Evolutionary conservation across 2,888 invertebrate genomes (phyloP).

Genomic region (Balanococcus diminutus): DNA sequence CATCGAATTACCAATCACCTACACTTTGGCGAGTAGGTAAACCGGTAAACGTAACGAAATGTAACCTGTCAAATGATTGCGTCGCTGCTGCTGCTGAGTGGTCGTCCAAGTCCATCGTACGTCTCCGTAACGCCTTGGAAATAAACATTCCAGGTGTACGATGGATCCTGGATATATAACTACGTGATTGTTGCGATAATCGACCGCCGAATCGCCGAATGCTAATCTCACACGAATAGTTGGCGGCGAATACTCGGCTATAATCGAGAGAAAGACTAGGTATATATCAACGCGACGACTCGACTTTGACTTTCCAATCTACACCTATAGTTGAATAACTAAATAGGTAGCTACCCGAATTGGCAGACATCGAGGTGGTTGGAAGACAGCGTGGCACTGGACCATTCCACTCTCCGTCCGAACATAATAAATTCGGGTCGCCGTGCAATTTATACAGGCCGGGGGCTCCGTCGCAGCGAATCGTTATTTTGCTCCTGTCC

Average conservation of each 20-base stretch:
- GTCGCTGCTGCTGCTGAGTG: constrained; percentile 58
- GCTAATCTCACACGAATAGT: constrained; percentile 78
- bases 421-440: constrained; percentile 76
- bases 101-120: constrained; percentile 91
- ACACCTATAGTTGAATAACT: background rate
- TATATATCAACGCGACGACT: background rate
- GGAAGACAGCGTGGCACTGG: constrained; percentile 82
- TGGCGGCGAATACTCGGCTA: constrained; percentile 79
- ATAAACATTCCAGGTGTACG: constrained; percentile 81
- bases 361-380: constrained; percentile 85
- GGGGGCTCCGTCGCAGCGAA: constrained; percentile 75
- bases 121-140: constrained; percentile 75
- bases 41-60: constrained; percentile 32
- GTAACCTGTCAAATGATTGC: constrained; percentile 39
- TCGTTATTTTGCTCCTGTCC: constrained; percentile 77
- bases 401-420: constrained; percentile 81
- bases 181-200: constrained; percentile 74
- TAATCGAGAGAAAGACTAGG: constrained; percentile 38
- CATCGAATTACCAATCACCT: background rate
- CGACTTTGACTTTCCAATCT: no score
- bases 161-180: constrained; percentile 82
- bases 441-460: constrained; percentile 85
- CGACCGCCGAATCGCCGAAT: constrained; percentile 79
- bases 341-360: constrained; percentile 69
- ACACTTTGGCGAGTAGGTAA: no score